A percentile compares a stretch with the other conserved stretches of the same genome.
These are phyloP conservation scores for Tiphia femorata DNA, from an alignment of 2,888 invertebrate genomes.

Conservation along the genomic window DNA sequence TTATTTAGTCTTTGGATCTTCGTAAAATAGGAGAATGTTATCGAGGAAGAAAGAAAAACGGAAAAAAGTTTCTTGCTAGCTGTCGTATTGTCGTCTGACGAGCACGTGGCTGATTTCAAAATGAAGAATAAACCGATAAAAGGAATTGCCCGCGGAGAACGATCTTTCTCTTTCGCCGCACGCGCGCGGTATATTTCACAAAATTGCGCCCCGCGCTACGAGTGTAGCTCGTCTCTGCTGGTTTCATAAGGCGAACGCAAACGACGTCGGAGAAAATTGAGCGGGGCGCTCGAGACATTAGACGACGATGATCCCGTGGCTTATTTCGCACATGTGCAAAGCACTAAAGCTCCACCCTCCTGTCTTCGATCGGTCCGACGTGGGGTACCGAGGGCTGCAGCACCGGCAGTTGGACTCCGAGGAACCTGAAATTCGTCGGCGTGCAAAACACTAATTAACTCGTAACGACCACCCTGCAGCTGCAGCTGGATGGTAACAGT, in stretches of 20 bases:
- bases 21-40: too few species aligned
- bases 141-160: too few species aligned
- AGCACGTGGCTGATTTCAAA: too few species aligned
- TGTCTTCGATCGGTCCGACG: not conserved
- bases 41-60: too few species aligned
- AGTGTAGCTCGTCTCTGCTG: not conserved
- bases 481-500: not conserved
- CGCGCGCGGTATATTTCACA: not conserved
- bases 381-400: conserved; percentile 11
- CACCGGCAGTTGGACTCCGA: not conserved
- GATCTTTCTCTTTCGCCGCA: too few species aligned
- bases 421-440: not conserved
- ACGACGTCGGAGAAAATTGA: not conserved
- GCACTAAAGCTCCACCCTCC: not conserved
- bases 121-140: too few species aligned
- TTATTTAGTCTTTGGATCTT: too few species aligned
- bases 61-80: too few species aligned
- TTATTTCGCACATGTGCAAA: conserved; percentile 3
- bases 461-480: conserved; percentile 20
- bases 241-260: too few species aligned
- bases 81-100: too few species aligned
- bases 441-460: conserved; percentile 40
- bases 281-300: conserved; percentile 6
- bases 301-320: conserved; percentile 5
- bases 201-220: not conserved